Evolutionary conservation across 2,797 vertebrate species (phyloP), one percentile per base, ranked within the genome.

Genomic region (Platalea minor): DNA sequence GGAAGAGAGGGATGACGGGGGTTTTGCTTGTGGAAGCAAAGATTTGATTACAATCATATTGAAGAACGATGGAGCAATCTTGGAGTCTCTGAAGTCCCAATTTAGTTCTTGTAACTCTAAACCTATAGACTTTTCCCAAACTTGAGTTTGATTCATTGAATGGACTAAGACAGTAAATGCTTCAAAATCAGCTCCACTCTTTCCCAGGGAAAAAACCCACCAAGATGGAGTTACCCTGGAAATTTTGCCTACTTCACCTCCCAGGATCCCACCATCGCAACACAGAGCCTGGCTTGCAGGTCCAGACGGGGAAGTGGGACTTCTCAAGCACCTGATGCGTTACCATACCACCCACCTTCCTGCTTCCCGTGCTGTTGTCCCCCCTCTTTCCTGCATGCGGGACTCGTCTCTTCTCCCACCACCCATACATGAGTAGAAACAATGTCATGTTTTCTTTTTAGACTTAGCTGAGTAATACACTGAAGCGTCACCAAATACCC

Each of bases 201-300:
- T 67, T 43, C 39, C 60, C 67, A 41, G 31, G 77, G 60, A 46
- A 92, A 95, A 89, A 23, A 24, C 53, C n/a, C 53, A 43, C 24
- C 56, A 24, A 37, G 78, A 25, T 0, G 1, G 68, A 93, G 31
- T 35, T n/a, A 48, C 82, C 60, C 48, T n/a, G 60, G 69, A 64
- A 83, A 77, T 85, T 83, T 9, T 45, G 37, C 76, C 53, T 5
- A 3, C 43, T 85, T 46, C 39, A 28, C 19, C 15, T 60, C 20
- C 26, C 37, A 33, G 74, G 37, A 73, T 60, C 35, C 56, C 78
- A 61, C 12, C 59, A 20, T 4, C 19, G 13, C 0, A 1, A 39
- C 0, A 0, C 5, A 1, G 53, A 77, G 41, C n/a, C 25, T n/a
- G 41, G 23, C 51, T 33, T 0, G 2, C 26, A 43, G 59, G 24